Percentiles rank a stretch among this genome's conserved stretches.
Conservation (phyloP, 2,888 invertebrate genomes). For the Trachelus tabidus region DNA sequence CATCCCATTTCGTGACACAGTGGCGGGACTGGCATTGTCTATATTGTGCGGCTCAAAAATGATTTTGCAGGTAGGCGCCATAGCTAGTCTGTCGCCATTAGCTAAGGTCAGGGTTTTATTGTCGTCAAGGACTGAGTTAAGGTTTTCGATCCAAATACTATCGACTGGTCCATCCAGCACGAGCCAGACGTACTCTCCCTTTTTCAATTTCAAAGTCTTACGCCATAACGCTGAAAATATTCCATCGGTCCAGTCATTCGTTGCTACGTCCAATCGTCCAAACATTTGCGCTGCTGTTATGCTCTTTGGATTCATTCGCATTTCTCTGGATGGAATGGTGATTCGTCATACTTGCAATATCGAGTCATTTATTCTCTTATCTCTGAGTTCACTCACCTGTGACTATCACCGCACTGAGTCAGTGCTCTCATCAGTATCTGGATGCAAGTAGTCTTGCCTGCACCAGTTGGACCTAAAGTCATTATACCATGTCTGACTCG, state of each 20-base stretch:
- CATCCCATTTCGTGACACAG: slow-evolving; percentile 94
- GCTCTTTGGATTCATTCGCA: slow-evolving; percentile 98
- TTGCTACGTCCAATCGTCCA: slow-evolving; percentile 94
- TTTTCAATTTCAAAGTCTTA: slow-evolving; percentile 89
- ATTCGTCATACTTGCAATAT: neutral
- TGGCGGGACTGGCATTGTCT: slow-evolving; percentile 97
- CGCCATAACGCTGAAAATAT: slow-evolving; percentile 97
- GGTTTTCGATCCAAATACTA: slow-evolving; percentile 98
- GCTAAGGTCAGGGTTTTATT: slow-evolving; percentile 95
- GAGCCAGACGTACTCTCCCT: slow-evolving; percentile 91
- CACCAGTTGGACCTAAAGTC: slow-evolving; percentile 94
- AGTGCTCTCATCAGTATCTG: slow-evolving; percentile 91
- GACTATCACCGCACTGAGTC: slow-evolving; percentile 84
- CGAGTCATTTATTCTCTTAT: slow-evolving; percentile 26
- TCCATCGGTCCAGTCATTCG: slow-evolving; percentile 99
- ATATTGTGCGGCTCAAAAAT: slow-evolving; percentile 98
- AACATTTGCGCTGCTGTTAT: slow-evolving; percentile 99
- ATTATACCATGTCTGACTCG: slow-evolving; percentile 95
- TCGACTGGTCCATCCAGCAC: slow-evolving; percentile 97
- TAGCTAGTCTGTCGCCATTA: slow-evolving; percentile 93
- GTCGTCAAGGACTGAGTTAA: slow-evolving; percentile 96
- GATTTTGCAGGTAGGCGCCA: slow-evolving; percentile 94
- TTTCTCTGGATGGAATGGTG: slow-evolving; percentile 73
- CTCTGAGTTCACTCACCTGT: slow-evolving; percentile 71
- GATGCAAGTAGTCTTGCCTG: slow-evolving; percentile 94